These are phyloP conservation scores for Rhea pennata DNA, from an alignment of 2,113 vertebrate genomes.

Conservation along the genomic window DNA sequence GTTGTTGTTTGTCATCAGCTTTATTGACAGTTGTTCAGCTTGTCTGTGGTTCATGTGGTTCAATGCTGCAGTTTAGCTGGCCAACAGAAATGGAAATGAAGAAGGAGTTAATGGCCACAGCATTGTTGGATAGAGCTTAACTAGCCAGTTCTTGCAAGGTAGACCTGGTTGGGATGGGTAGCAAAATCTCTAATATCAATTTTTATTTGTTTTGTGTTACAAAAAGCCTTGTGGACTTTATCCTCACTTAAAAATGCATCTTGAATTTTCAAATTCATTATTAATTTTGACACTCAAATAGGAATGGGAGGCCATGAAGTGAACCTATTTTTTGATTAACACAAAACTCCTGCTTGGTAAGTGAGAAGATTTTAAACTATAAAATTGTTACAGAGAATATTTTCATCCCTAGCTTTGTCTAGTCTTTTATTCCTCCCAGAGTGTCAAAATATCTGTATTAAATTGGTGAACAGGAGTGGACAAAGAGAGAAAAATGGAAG, in stretches of 20 bases:
- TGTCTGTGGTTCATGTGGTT: background rate
- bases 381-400: background rate
- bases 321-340: background rate
- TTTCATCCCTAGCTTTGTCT: background rate
- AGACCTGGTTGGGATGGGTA: background rate
- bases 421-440: background rate
- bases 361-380: background rate
- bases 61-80: accelerated
- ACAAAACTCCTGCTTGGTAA: background rate
- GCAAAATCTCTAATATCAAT: background rate
- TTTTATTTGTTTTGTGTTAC: background rate
- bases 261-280: background rate
- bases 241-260: background rate
- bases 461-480: background rate
- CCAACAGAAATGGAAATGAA: background rate
- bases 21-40: background rate
- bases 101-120: background rate
- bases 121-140: background rate
- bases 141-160: background rate
- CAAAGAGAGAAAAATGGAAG: background rate
- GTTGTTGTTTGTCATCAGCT: background rate
- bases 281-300: background rate
- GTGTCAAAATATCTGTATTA: background rate
- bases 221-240: background rate
- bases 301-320: background rate